Conservation (phyloP, 2,888 invertebrate species). For the Andrena flavipes region DNA sequence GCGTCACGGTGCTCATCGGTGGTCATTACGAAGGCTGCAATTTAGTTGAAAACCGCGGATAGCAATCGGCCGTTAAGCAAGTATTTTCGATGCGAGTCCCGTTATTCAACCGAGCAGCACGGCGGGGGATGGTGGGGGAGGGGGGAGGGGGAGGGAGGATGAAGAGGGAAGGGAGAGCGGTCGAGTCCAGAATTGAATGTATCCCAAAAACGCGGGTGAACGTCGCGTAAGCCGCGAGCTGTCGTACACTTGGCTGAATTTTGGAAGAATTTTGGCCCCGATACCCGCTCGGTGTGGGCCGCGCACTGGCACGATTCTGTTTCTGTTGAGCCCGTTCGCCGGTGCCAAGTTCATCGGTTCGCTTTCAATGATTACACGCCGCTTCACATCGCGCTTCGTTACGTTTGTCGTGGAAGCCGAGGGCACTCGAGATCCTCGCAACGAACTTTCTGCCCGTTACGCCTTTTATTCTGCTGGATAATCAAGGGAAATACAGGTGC, state of each 20-base stretch:
- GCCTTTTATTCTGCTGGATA: too few relatives aligned
- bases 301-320: conserved; percentile 65
- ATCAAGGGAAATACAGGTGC: neutral
- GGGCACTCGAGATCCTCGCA: neutral
- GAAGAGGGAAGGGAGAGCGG: neutral
- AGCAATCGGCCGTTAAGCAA: conserved; percentile 28
- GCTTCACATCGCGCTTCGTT: conserved; percentile 27
- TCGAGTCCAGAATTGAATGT: conserved; percentile 66
- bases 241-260: conserved; percentile 71
- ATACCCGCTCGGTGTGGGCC: conserved; percentile 57
- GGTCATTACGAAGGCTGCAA: conserved; percentile 10
- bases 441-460: neutral
- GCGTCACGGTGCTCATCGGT: conserved; percentile 14
- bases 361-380: conserved; percentile 61
- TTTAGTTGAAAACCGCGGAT: conserved; percentile 20
- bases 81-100: conserved; percentile 55
- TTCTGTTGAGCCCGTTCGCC: conserved; percentile 31
- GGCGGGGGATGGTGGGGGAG: too few relatives aligned
- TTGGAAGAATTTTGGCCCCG: conserved; percentile 70
- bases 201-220: conserved; percentile 69
- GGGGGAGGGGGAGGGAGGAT: too few relatives aligned
- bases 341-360: conserved; percentile 70
- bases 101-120: conserved; percentile 53
- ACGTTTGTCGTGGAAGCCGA: neutral
- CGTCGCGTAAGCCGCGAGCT: conserved; percentile 66